Conservation (phyloP, 2,888 invertebrate species). For the Spialia ferax region DNA sequence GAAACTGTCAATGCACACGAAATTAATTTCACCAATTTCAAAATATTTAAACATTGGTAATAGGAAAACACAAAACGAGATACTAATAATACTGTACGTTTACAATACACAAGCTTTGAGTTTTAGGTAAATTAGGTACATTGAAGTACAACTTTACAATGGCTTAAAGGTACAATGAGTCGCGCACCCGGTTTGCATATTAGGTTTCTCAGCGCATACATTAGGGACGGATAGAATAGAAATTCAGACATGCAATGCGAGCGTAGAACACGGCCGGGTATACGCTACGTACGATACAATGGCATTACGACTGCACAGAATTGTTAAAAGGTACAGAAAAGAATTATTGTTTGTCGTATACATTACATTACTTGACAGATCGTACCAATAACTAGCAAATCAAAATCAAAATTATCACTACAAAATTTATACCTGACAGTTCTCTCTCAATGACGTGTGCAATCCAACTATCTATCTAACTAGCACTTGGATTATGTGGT, state of each 20-base stretch:
- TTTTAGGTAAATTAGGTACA: neutral
- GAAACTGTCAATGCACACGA: too few species aligned
- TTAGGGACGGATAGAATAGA: conserved; percentile 31
- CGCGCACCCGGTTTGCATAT: conserved; percentile 30
- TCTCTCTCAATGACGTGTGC: too few species aligned
- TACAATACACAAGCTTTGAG: neutral
- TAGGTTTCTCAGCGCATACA: conserved; percentile 32
- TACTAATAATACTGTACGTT: too few species aligned
- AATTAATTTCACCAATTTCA: too few species aligned
- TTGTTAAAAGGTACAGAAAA: neutral
- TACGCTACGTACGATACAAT: neutral
- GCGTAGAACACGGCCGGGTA: neutral
- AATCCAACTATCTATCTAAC: too few species aligned
- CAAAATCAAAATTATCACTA: too few species aligned
- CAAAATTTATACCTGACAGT: too few species aligned
- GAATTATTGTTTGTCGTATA: neutral
- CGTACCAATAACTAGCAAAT: too few species aligned
- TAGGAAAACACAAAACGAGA: too few species aligned
- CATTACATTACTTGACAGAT: too few species aligned
- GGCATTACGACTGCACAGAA: neutral
- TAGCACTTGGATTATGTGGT: too few species aligned
- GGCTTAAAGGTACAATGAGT: conserved; percentile 26
- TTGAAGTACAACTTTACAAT: conserved; percentile 10
- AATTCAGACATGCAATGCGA: conserved; percentile 31
- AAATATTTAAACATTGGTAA: too few species aligned